Conservation (phyloP, 1,140 invertebrate genomes). For the Drosophila busckii region DNA sequence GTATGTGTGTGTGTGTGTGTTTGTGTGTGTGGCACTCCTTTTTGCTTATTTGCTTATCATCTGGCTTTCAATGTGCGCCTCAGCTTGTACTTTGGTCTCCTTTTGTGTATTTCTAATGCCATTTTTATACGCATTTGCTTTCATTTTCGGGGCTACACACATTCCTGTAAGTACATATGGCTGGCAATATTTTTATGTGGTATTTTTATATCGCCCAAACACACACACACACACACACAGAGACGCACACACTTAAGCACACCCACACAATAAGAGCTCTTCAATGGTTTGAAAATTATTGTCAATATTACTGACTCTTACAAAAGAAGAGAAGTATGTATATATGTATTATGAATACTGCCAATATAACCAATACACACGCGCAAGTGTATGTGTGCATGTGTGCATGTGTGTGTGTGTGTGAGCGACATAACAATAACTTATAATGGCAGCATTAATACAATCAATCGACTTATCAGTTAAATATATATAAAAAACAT, state of each 20-base stretch:
- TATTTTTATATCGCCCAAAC: slow-evolving; percentile 50
- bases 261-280: slow-evolving; percentile 7
- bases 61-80: slow-evolving; percentile 8
- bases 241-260: not conserved
- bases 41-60: slow-evolving; percentile 7
- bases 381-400: too few species aligned
- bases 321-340: slow-evolving; percentile 17
- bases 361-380: too few species aligned
- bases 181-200: slow-evolving; percentile 59
- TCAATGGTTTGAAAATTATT: slow-evolving; percentile 40
- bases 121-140: slow-evolving; percentile 64
- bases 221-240: slow-evolving; percentile 12
- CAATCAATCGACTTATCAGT: too few species aligned
- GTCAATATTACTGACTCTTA: slow-evolving; percentile 16
- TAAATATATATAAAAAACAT: too few species aligned
- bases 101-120: slow-evolving; percentile 66
- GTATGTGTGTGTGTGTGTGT: too few species aligned
- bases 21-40: too few species aligned
- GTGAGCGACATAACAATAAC: too few species aligned
- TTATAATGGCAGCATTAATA: too few species aligned
- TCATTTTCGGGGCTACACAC: slow-evolving; percentile 24
- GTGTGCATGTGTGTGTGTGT: too few species aligned
- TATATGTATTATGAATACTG: not conserved
- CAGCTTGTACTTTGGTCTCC: slow-evolving; percentile 27
- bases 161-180: slow-evolving; percentile 15